Evolutionary conservation across 2,888 invertebrate species (phyloP).

Genomic region (Cephus rjabovi): DNA sequence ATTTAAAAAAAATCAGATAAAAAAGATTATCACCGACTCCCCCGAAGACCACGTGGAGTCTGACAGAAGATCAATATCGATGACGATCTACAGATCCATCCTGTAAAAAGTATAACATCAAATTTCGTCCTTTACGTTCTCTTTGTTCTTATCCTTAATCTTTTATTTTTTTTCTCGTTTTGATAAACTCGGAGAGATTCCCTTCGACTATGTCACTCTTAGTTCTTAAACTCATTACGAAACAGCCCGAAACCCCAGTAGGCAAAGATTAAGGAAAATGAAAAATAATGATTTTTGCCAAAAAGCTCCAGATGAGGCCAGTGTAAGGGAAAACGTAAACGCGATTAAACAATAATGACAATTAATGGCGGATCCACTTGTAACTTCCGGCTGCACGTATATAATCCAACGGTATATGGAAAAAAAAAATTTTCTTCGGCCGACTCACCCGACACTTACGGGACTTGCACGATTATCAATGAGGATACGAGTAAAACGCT

Average conservation of each 20-base stretch:
- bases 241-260: not conserved
- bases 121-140: not conserved
- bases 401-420: not conserved
- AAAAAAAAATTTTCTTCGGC: slow-evolving; percentile 12
- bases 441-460: slow-evolving; percentile 25
- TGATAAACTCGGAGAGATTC: slow-evolving; percentile 9
- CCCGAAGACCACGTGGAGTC: slow-evolving; percentile 25
- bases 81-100: too few relatives aligned
- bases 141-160: not conserved
- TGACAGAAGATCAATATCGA: not conserved
- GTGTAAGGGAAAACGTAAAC: not conserved
- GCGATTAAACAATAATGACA: not conserved
- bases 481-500: not conserved
- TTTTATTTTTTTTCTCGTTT: not conserved
- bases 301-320: not conserved
- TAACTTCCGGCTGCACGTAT: not conserved
- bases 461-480: not conserved
- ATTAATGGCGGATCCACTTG: not conserved
- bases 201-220: slow-evolving; percentile 42
- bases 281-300: not conserved
- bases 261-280: not conserved
- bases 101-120: not conserved
- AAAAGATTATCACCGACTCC: slow-evolving; percentile 22
- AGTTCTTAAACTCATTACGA: slow-evolving; percentile 32
- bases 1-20: slow-evolving; percentile 1